Evolutionary conservation across 2,888 invertebrate genomes (phyloP).

Genomic region (Patella depressa): DNA sequence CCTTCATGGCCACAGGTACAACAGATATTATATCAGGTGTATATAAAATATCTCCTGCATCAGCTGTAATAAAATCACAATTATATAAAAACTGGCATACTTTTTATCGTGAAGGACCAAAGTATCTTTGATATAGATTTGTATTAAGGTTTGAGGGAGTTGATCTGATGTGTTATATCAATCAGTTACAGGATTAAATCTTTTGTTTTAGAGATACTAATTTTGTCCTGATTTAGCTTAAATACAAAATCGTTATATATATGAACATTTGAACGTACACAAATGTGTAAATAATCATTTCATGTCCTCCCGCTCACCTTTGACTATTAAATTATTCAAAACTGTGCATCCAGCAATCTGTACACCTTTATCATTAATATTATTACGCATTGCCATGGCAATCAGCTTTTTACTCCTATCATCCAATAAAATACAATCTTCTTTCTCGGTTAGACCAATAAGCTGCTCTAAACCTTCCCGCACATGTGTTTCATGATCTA

Average conservation of each 20-base stretch:
- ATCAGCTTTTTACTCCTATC: conserved; percentile 59
- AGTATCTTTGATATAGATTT: no score
- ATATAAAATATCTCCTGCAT: conserved; percentile 58
- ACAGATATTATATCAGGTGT: conserved; percentile 58
- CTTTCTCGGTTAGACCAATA: conserved; percentile 50
- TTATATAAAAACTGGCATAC: no score
- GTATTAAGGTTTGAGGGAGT: no score
- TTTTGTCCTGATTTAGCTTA: no score
- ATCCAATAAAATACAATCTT: conserved; percentile 46
- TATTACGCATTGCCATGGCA: conserved; percentile 63
- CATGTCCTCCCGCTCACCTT: conserved; percentile 42
- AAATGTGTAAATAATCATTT: no score
- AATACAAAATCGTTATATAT: no score
- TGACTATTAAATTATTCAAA: conserved; percentile 56
- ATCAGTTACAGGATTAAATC: no score
- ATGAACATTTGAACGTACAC: no score
- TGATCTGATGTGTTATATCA: no score
- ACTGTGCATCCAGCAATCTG: conserved; percentile 59
- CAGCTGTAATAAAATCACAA: conserved; percentile 45
- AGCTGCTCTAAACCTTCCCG: conserved; percentile 57
- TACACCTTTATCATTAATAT: conserved; percentile 55
- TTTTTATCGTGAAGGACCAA: no score
- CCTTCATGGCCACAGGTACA: conserved; percentile 62
- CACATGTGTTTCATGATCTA: conserved; percentile 60
- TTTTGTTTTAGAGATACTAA: no score